Evolutionary conservation across 2,888 invertebrate species (phyloP).

Genomic region (Rhagium mordax): DNA sequence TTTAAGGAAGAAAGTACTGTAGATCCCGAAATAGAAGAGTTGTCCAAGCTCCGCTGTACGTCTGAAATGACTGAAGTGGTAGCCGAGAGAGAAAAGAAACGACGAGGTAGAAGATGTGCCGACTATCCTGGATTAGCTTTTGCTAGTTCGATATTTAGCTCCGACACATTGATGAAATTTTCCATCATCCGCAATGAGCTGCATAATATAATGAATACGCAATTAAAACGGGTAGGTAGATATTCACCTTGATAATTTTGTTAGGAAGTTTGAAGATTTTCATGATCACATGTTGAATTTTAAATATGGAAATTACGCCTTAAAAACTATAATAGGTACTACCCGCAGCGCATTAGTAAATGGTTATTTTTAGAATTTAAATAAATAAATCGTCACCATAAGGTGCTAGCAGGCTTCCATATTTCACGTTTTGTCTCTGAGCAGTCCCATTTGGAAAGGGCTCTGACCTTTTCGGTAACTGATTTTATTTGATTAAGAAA

Average conservation of each 20-base stretch:
- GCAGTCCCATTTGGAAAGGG: background rate
- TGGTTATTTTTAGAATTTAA: constrained; percentile 37
- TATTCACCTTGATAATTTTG: background rate
- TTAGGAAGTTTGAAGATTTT: no score
- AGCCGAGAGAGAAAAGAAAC: constrained; percentile 85
- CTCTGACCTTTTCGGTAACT: background rate
- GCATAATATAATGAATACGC: constrained; percentile 97
- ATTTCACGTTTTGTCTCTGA: background rate
- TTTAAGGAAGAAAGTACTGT: constrained; percentile 68
- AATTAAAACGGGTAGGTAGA: constrained; percentile 92
- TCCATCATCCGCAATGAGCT: constrained; percentile 97
- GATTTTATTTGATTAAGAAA: background rate
- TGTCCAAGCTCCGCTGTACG: constrained; percentile 88
- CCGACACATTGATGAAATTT: constrained; percentile 98
- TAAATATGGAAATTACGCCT: background rate
- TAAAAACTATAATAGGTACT: background rate
- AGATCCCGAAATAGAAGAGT: constrained; percentile 85
- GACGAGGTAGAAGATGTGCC: constrained; percentile 84
- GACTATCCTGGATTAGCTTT: constrained; percentile 95
- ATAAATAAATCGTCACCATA: constrained; percentile 29
- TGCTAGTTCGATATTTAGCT: constrained; percentile 93
- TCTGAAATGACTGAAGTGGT: constrained; percentile 92
- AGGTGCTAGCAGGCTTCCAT: background rate
- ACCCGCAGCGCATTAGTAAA: background rate
- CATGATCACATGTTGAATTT: background rate